Evolutionary conservation across 2,888 invertebrate species (phyloP), one percentile per base, ranked within the genome.

Genomic region (Theretra japonica): DNA sequence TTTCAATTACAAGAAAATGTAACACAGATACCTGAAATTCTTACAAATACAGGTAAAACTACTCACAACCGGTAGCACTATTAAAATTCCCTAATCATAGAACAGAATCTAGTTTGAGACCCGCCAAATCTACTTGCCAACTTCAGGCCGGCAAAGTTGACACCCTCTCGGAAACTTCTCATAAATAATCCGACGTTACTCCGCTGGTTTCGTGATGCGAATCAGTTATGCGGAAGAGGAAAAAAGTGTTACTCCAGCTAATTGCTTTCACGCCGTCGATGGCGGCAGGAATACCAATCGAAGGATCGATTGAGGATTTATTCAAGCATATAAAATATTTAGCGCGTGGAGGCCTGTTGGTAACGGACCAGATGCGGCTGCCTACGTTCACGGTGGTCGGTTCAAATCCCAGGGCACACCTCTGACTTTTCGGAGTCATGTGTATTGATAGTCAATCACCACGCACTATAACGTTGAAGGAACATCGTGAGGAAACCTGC

Each of bases 231-330:
- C 60, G 68, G 53, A 50, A 57, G 25, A 58, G 74, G 72, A 73
- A 74, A 75, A 53, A 74, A 76, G 74, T 76, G 74, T 76, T 74
- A 69, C 68, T 73, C 60, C 68, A 50, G 60, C 73, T 76, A 76
- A 76, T 76, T 76, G 76, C 73, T 74, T 70, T 69, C 69, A 60
- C 58, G 41, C 58, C 50, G 71, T 53, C 68, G 70, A 58, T 53
- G 57, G 70, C 41, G 62, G n/a, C 58, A 17, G 53, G 62, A 48
- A 53, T 60, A 62, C 23, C 33, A 33, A 62, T 62, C 70, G 7
- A 21, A 57, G 6, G 56, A 56, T 69, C 69, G 30, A 6, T 69
- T 69, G 53, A 6, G 1, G 53, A 57, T 69, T 69, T 69, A 69
- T 69, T 69, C 56, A 19, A 23, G 53, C n/a, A 19, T 17, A 4